phyloP scores from a whole-genome alignment of 2,888 invertebrate genomes.

The Carpatolechia fugitivella region DNA sequence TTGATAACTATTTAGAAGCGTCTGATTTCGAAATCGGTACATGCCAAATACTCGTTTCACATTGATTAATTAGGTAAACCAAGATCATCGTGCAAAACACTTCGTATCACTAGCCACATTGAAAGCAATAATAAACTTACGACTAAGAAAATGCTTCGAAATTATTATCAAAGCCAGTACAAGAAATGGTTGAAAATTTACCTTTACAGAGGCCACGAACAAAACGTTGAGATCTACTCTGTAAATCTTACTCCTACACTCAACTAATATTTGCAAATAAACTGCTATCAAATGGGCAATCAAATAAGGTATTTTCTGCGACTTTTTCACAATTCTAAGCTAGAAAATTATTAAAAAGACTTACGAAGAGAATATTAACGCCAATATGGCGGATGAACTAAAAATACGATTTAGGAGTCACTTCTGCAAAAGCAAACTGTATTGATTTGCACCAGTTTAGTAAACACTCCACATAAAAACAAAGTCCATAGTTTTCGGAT shows the following conservation, averaged over 20 bases:
- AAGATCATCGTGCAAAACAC: background rate
- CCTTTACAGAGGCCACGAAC: constrained; percentile 67
- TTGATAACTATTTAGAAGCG: background rate
- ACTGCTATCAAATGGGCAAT: constrained; percentile 38
- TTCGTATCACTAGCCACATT: background rate
- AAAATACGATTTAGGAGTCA: constrained; percentile 77
- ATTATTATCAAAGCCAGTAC: constrained; percentile 28
- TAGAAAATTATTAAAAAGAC: constrained; percentile 73
- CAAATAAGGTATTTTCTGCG: constrained; percentile 60
- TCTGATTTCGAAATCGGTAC: constrained; percentile 2
- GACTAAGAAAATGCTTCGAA: constrained; percentile 5
- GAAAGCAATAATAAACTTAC: background rate
- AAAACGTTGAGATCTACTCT: constrained; percentile 50
- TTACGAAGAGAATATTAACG: constrained; percentile 80
- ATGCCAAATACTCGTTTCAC: background rate
- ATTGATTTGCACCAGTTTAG: constrained; percentile 61
- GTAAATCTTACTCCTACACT: constrained; percentile 52
- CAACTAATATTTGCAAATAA: constrained; percentile 39
- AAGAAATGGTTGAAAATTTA: constrained; percentile 56
- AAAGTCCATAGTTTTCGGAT: constrained; percentile 58
- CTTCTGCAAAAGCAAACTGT: constrained; percentile 67
- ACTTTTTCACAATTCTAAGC: constrained; percentile 57
- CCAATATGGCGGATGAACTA: constrained; percentile 85
- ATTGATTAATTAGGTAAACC: background rate
- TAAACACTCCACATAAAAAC: constrained; percentile 66